Conservation (phyloP, 2,888 invertebrate genomes). For the Drosophila engyochracea region DNA sequence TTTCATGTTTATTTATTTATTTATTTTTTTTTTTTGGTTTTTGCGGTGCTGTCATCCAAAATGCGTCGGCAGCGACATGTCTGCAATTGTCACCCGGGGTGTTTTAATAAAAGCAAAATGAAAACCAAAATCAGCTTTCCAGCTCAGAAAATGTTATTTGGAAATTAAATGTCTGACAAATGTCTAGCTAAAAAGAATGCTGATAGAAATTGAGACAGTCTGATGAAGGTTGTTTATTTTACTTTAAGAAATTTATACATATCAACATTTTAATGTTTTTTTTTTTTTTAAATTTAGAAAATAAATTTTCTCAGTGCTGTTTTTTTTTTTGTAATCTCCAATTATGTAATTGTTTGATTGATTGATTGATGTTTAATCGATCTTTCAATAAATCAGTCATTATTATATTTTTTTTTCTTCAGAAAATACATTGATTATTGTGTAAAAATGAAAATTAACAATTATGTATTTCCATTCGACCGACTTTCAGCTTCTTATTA, state of each 20-base stretch:
- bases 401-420: background rate
- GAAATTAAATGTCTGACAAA: slow-evolving; percentile 66
- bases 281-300: background rate
- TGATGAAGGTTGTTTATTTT: background rate
- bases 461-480: background rate
- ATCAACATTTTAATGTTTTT: too few species aligned
- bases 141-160: slow-evolving; percentile 12
- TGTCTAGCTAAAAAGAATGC: slow-evolving; percentile 31
- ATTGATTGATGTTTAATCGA: background rate
- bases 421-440: background rate
- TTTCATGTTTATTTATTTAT: slow-evolving; percentile 11
- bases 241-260: background rate
- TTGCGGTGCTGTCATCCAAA: slow-evolving; percentile 68
- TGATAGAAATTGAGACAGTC: background rate
- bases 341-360: background rate
- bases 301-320: background rate
- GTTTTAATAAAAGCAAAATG: slow-evolving; percentile 22
- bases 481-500: background rate
- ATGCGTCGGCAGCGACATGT: slow-evolving; percentile 41
- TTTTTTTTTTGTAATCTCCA: background rate
- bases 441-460: background rate
- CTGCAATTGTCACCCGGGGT: slow-evolving; percentile 71
- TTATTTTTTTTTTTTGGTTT: slow-evolving; percentile 27
- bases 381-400: background rate
- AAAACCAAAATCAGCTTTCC: background rate